These are phyloP conservation scores for Ectemnius lituratus DNA, from an alignment of 2,888 invertebrate genomes.

Conservation along the genomic window DNA sequence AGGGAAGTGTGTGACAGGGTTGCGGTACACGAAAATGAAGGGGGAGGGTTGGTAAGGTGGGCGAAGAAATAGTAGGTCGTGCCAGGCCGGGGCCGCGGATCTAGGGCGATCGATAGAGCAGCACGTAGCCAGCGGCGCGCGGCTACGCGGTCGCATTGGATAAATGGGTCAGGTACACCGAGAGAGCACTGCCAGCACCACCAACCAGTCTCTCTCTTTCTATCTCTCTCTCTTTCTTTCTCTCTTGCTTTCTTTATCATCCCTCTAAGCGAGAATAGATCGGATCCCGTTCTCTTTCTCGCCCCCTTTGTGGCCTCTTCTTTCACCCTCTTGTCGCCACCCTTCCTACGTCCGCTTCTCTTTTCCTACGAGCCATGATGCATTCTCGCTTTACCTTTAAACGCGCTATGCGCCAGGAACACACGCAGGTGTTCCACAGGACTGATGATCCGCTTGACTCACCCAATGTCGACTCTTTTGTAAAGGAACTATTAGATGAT, in stretches of 20 bases:
- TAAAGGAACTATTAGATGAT: too few species aligned
- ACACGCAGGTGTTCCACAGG: too few species aligned
- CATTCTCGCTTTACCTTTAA: neutral
- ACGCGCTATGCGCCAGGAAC: neutral
- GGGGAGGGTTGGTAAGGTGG: conserved; percentile 52
- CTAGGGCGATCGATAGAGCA: conserved; percentile 78
- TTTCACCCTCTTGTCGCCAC: conserved; percentile 17
- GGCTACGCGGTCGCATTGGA: conserved; percentile 61
- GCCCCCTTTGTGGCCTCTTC: conserved; percentile 8
- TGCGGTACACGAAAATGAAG: neutral
- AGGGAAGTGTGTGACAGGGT: neutral
- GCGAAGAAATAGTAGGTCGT: conserved; percentile 61
- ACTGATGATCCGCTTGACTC: too few species aligned
- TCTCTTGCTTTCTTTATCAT: neutral
- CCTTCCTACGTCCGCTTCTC: neutral
- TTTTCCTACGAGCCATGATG: too few species aligned
- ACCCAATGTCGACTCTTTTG: too few species aligned
- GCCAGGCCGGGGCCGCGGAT: conserved; percentile 69
- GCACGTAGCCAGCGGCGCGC: conserved; percentile 51
- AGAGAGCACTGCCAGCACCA: conserved; percentile 20
- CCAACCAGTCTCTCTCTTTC: neutral
- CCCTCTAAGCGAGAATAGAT: neutral
- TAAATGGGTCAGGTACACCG: conserved; percentile 74
- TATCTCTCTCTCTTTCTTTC: neutral
- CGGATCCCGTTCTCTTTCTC: neutral